These are phyloP conservation scores for Drosophila virilis DNA, from an alignment of 1,140 invertebrate genomes.

Conservation along the genomic window DNA sequence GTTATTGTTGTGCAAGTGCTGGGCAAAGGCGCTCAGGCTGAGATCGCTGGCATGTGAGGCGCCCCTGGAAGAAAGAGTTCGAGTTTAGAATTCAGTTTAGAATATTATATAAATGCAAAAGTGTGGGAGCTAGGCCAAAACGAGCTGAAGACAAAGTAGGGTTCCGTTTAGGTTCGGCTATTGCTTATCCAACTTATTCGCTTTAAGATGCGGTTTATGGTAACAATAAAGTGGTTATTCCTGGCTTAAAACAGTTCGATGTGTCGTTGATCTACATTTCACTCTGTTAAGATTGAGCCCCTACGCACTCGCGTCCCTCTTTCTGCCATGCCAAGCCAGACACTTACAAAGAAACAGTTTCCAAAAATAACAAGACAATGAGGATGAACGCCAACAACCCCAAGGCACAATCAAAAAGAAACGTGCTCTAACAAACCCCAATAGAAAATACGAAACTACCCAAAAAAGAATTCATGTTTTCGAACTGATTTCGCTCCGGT, in stretches of 20 bases:
- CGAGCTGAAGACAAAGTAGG: background rate
- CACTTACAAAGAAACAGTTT: constrained; percentile 2
- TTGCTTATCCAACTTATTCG: too few relatives aligned
- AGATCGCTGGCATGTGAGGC: constrained; percentile 76
- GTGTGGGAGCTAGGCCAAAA: background rate
- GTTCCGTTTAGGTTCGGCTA: too few relatives aligned
- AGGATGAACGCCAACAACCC: constrained; percentile 32
- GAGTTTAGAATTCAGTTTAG: background rate
- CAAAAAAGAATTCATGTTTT: constrained; percentile 24
- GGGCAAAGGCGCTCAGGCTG: constrained; percentile 64
- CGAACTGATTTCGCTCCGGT: background rate
- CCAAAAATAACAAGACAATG: constrained; percentile 32
- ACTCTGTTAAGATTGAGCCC: background rate
- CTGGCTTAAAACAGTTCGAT: background rate
- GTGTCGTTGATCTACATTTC: background rate
- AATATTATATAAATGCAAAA: background rate
- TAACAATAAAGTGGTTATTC: background rate
- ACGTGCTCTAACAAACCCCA: constrained; percentile 40
- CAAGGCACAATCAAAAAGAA: constrained; percentile 25
- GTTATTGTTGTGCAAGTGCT: constrained; percentile 62
- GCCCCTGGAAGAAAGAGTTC: constrained; percentile 53
- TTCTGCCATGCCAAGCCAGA: background rate
- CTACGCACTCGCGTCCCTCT: background rate
- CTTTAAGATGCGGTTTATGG: background rate
- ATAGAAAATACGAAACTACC: constrained; percentile 12